phyloP scores from a whole-genome alignment of 2,888 invertebrate genomes.

The Tinea trinotella region DNA sequence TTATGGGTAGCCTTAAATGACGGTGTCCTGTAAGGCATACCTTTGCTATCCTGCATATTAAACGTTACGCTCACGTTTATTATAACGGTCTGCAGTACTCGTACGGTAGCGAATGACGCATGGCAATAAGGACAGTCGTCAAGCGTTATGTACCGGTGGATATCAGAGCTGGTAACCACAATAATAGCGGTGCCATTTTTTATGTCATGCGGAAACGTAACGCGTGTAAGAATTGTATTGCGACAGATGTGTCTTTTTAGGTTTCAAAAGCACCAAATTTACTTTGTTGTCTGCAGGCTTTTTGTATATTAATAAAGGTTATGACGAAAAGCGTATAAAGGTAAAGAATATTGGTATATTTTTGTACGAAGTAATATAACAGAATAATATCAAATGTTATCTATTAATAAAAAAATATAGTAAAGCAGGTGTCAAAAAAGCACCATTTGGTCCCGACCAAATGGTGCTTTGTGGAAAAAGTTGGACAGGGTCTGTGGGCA shows the following conservation, averaged over 20 bases:
- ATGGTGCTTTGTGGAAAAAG: conserved; percentile 40
- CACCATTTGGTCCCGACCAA: conserved; percentile 4
- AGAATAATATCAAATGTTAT: too few species aligned
- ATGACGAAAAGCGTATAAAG: too few species aligned
- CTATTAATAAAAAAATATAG: not conserved
- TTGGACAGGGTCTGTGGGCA: conserved; percentile 31
- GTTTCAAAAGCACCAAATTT: not conserved
- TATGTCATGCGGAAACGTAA: conserved; percentile 16
- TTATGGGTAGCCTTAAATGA: conserved; percentile 1
- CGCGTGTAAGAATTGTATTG: not conserved
- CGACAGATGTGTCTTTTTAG: not conserved
- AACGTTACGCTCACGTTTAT: conserved; percentile 9
- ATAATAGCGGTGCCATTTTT: conserved; percentile 16
- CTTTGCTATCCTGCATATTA: conserved; percentile 13
- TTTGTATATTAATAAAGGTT: not conserved
- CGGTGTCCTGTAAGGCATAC: not conserved
- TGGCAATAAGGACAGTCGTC: conserved; percentile 4
- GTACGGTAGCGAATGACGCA: conserved; percentile 17
- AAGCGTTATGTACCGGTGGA: conserved; percentile 4
- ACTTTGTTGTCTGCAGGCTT: not conserved
- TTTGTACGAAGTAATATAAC: too few species aligned
- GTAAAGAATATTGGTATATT: too few species aligned
- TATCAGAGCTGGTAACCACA: not conserved
- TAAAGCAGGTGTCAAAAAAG: conserved; percentile 11
- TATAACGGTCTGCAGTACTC: conserved; percentile 13